These are phyloP conservation scores for Euclidia mi DNA, from an alignment of 2,888 invertebrate species.

Conservation along the genomic window DNA sequence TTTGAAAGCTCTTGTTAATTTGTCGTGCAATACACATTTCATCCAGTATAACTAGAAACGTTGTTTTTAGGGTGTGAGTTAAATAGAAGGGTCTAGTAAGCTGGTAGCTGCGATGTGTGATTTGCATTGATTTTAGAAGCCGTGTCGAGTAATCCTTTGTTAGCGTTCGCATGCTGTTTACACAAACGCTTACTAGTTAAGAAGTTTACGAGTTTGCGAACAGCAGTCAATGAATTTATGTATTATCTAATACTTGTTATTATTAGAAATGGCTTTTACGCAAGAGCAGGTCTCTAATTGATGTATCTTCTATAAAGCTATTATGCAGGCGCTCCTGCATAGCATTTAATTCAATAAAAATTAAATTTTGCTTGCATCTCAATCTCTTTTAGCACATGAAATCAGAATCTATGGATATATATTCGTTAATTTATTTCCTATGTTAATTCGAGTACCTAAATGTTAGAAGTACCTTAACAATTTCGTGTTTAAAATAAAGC, in stretches of 20 bases:
- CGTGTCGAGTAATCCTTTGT: constrained; percentile 80
- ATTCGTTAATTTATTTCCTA: too few relatives aligned
- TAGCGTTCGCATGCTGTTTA: constrained; percentile 82
- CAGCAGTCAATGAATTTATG: constrained; percentile 29
- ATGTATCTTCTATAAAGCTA: too few relatives aligned
- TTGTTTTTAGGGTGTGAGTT: not conserved
- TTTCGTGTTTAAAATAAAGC: too few relatives aligned
- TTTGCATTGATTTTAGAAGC: constrained; percentile 87
- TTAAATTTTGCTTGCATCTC: too few relatives aligned
- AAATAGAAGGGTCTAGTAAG: constrained; percentile 10
- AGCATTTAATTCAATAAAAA: too few relatives aligned
- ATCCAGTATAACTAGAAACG: constrained; percentile 20
- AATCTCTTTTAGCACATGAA: too few relatives aligned
- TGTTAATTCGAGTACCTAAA: too few relatives aligned
- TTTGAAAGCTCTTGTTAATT: constrained; percentile 55
- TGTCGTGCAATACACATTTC: constrained; percentile 38
- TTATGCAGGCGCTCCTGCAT: too few relatives aligned
- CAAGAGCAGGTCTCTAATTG: too few relatives aligned
- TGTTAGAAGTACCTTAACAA: too few relatives aligned
- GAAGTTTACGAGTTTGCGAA: constrained; percentile 76
- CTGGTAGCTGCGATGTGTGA: constrained; percentile 58
- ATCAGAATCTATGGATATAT: too few relatives aligned
- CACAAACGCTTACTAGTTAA: constrained; percentile 87
- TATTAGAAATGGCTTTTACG: too few relatives aligned
- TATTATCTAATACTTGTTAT: constrained; percentile 38